These are phyloP conservation scores for Nannoperca obscura DNA, from an alignment of 2,797 vertebrate genomes.

Conservation along the genomic window DNA sequence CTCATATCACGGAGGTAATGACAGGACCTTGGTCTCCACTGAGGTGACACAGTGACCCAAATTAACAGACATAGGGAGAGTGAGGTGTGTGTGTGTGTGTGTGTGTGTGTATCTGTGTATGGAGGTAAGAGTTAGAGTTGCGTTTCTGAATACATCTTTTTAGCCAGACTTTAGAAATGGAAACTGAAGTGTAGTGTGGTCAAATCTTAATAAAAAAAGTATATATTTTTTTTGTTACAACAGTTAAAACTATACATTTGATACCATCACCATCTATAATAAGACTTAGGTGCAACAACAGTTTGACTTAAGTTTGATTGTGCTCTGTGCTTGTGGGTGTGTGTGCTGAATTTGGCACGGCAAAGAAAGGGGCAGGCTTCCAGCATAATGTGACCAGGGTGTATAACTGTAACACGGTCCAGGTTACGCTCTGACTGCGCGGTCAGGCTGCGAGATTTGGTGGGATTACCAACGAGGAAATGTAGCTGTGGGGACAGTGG, in stretches of 20 bases:
- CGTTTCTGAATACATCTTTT: not conserved
- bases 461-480: slow-evolving; percentile 79
- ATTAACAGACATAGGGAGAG: slow-evolving; percentile 63
- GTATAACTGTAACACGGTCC: slow-evolving; percentile 76
- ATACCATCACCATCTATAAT: not conserved
- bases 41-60: slow-evolving; percentile 78
- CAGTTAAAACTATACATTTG: not conserved
- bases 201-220: not conserved
- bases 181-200: not conserved
- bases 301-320: not conserved
- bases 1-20: slow-evolving; percentile 71
- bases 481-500: slow-evolving; percentile 56
- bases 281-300: not conserved
- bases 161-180: not conserved
- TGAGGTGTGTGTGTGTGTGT: slow-evolving; percentile 12
- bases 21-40: slow-evolving; percentile 67
- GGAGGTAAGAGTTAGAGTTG: not conserved
- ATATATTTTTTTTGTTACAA: not conserved
- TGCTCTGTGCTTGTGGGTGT: slow-evolving; percentile 18
- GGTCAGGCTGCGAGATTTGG: slow-evolving; percentile 76
- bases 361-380: slow-evolving; percentile 65
- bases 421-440: slow-evolving; percentile 68
- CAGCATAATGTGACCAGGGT: slow-evolving; percentile 75
- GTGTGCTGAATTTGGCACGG: slow-evolving; percentile 47
- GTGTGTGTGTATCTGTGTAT: not conserved